These are phyloP conservation scores for Myripristis jacobus DNA, from an alignment of 2,797 vertebrate genomes.

Conservation along the genomic window DNA sequence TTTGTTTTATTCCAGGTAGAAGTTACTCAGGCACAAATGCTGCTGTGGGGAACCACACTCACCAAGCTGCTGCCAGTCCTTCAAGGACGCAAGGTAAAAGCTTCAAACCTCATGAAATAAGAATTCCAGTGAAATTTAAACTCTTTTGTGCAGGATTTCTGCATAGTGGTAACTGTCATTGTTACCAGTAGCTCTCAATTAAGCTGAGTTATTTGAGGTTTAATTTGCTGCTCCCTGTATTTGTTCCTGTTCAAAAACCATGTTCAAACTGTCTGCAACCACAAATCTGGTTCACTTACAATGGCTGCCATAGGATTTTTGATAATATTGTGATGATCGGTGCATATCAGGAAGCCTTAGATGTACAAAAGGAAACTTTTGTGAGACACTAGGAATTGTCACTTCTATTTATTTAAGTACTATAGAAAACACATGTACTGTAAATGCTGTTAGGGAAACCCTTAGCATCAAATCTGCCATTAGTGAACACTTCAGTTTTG, in stretches of 20 bases:
- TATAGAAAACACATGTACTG: background rate
- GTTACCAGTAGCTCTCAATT: background rate
- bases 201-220: background rate
- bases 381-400: too few relatives aligned
- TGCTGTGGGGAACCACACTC: accelerated
- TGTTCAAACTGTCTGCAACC: background rate
- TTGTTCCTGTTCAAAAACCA: background rate
- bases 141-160: background rate
- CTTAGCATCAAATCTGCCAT: background rate
- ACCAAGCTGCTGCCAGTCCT: accelerated
- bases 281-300: background rate
- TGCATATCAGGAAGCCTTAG: too few relatives aligned
- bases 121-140: background rate
- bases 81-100: background rate
- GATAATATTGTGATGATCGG: too few relatives aligned
- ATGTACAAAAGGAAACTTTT: too few relatives aligned
- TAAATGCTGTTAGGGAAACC: background rate
- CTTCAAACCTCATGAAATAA: background rate
- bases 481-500: background rate
- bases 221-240: background rate
- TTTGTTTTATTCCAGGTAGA: background rate
- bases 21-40: accelerated
- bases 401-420: too few relatives aligned
- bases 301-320: too few relatives aligned
- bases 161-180: background rate